Conservation (phyloP, 2,113 vertebrate species). For the Sylvilagus bachmani region DNA sequence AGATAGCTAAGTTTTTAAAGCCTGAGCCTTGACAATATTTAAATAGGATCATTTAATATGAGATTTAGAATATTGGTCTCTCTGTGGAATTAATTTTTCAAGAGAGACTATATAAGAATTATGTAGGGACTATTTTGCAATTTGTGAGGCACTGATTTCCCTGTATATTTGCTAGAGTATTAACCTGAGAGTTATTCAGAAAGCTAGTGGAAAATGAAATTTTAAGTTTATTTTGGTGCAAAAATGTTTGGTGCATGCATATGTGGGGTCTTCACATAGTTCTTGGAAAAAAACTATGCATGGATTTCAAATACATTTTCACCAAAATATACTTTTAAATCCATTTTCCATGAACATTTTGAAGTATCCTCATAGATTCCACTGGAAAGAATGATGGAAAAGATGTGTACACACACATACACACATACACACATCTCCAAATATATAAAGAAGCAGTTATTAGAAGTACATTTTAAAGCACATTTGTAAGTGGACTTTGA, state of each 20-base stretch:
- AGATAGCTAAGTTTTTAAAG: neutral
- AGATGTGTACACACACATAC: neutral
- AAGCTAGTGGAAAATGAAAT: too few relatives aligned
- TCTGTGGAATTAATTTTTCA: neutral
- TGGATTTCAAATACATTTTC: too few relatives aligned
- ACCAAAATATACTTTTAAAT: too few relatives aligned
- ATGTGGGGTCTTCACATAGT: too few relatives aligned
- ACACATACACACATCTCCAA: neutral
- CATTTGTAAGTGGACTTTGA: neutral
- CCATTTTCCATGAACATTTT: too few relatives aligned
- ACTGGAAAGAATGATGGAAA: neutral
- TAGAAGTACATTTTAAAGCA: neutral
- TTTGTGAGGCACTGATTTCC: neutral
- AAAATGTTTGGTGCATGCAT: too few relatives aligned
- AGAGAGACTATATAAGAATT: neutral
- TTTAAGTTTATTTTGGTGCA: too few relatives aligned
- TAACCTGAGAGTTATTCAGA: too few relatives aligned
- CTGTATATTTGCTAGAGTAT: neutral
- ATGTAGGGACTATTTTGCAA: neutral
- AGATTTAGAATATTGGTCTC: neutral
- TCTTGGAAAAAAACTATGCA: too few relatives aligned
- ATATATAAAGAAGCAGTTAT: neutral
- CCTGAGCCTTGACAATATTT: neutral
- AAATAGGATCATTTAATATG: neutral
- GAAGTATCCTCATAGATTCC: too few relatives aligned